These are phyloP conservation scores for Tiliqua scincoides DNA, from an alignment of 2,113 vertebrate species.

Conservation along the genomic window DNA sequence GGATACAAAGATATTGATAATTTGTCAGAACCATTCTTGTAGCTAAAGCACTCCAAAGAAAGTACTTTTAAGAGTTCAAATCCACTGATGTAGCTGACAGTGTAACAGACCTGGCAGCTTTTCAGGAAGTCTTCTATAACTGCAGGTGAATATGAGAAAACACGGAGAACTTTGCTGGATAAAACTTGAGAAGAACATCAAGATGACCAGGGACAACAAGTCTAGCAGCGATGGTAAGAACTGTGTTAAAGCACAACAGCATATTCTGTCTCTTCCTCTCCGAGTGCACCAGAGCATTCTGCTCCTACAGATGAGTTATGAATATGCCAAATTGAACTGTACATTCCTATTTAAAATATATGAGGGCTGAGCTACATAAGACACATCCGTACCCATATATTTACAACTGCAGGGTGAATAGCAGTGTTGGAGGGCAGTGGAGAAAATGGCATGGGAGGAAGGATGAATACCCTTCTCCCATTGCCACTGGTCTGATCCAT, in stretches of 20 bases:
- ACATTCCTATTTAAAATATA: neutral
- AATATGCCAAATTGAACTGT: neutral
- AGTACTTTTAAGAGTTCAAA: slow-evolving; percentile 7
- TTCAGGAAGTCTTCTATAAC: slow-evolving; percentile 1
- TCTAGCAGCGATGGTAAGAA: slow-evolving; percentile 54
- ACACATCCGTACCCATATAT: neutral
- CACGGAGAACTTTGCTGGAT: slow-evolving; percentile 1
- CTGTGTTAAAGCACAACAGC: slow-evolving; percentile 14
- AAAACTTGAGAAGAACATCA: neutral
- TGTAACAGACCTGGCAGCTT: slow-evolving; percentile 29
- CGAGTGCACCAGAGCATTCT: slow-evolving; percentile 11
- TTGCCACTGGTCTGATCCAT: neutral
- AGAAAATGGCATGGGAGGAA: neutral
- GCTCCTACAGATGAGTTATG: slow-evolving; percentile 25
- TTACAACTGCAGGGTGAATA: neutral
- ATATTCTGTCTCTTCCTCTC: neutral
- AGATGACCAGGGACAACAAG: neutral
- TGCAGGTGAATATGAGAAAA: slow-evolving; percentile 13
- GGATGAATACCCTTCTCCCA: no score
- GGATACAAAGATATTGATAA: slow-evolving; percentile 9
- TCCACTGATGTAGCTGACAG: neutral
- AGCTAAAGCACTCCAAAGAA: slow-evolving; percentile 22
- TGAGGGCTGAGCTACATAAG: neutral
- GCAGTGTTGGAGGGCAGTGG: neutral
- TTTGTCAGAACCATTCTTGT: slow-evolving; percentile 19